Evolutionary conservation across 2,797 vertebrate genomes (phyloP).

Genomic region (Paratrypauchen microcephalus): DNA sequence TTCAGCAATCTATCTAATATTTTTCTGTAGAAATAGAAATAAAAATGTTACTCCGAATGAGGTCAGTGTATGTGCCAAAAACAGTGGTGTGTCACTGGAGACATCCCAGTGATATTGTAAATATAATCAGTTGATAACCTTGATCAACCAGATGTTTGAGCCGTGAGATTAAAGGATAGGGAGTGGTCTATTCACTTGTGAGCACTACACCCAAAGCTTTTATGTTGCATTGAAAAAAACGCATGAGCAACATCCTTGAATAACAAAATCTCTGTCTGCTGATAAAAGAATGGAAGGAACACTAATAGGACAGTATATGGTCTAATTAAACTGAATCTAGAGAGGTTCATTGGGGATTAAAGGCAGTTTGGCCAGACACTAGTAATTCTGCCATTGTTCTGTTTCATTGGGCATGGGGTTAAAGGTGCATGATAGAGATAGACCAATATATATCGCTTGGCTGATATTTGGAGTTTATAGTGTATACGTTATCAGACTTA

Average conservation of each 20-base stretch:
- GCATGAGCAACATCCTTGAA: slow-evolving; percentile 39
- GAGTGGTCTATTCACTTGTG: slow-evolving; percentile 37
- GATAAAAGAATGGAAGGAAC: slow-evolving; percentile 10
- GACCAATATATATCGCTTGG: no score
- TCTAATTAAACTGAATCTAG: neutral
- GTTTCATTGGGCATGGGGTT: neutral
- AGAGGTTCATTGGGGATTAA: neutral
- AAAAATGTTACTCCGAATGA: neutral
- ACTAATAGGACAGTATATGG: slow-evolving; percentile 6
- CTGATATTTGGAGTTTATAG: no score
- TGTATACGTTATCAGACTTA: no score
- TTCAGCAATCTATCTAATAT: neutral
- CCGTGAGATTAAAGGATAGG: slow-evolving; percentile 30
- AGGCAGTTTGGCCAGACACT: neutral
- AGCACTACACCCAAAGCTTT: slow-evolving; percentile 45
- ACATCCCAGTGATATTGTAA: neutral
- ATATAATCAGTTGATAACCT: slow-evolving; percentile 26
- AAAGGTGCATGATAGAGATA: no score
- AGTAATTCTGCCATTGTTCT: neutral
- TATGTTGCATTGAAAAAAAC: slow-evolving; percentile 38
- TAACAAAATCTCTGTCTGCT: slow-evolving; percentile 20
- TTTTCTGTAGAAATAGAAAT: neutral
- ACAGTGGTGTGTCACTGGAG: slow-evolving; percentile 7
- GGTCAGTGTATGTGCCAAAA: neutral
- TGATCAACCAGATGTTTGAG: slow-evolving; percentile 55